Base-by-base conservation (phyloP, 2,888 invertebrate species). In the Bombylius discolor region DNA sequence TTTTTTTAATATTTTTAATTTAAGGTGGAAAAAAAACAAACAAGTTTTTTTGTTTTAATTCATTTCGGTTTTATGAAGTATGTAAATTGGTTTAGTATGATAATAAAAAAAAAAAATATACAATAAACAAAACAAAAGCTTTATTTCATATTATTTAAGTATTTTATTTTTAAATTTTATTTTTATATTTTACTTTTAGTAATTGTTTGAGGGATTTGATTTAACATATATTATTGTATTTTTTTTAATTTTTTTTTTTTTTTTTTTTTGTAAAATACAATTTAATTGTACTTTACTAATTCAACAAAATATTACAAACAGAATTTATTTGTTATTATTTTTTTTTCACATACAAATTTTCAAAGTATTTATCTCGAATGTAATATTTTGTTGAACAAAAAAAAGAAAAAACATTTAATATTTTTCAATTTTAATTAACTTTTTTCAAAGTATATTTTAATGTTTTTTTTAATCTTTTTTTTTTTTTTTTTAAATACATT, bases 191-290 rank as follows among this genome's bases (percentile, higher is more conserved):
- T 23, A 23, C 23, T 1, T 53, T 55, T 42, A 32, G 49, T 52
- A 44, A 54, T 57, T 46, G 46, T 65, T 70, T 71, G 73, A 73
- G 73, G 73, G 72, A 73, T 73, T 73, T 68, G 73, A 73, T 71
- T 71, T 68, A 67, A 64, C 36, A 42, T 23, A 23, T 23, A 23
- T 23, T 23, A 3, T 23, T 23, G 23, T 23, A 23, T 23, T 1
- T 32, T 54, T 51, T 54, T 53, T 56, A 2, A 23, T 23, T 1
- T 32, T 54, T 51, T 54, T 53, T 56, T 59, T 46, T 58, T 55
- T 45, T 52, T 47, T 55, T 55, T 44, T 34, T 44, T 44, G 51
- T 48, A 53, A 53, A 52, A 59, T 51, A 54, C 50, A 56, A 39
- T 53, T 36, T 51, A 45, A 56, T 62, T 57, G 39, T 42, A 31